Base-by-base conservation (phyloP, 2,888 invertebrate species). In the Chorisops tibialis region DNA sequence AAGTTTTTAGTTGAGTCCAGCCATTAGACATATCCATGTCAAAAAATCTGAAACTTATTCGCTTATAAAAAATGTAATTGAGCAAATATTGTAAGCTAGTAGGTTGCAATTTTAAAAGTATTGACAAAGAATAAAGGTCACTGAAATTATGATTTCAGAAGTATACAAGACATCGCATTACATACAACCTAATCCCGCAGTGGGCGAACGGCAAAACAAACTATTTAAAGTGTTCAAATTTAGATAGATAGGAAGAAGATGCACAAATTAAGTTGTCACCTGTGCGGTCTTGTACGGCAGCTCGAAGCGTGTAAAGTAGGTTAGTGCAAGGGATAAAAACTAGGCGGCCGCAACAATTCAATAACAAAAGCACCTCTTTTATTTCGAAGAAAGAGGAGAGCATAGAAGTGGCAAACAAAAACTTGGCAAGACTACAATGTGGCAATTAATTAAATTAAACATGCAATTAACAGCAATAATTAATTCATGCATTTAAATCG, bases 401-500 rank as follows among this genome's bases (percentile, higher is more conserved):
- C 2, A 2, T n/a, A 18, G 16, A 35, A 52, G 52, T 35, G 6
- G 22, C 39, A 18, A 18, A 11, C 30, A 43, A 56, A 41, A 56
- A 45, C 18, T 16, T 45, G 7, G 12, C 54, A 43, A 12, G 24
- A 56, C 30, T 45, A 56, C 56, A 56, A 56, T 56, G 56, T 56
- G 56, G 43, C 56, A 56, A 56, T 56, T 56, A 56, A 56, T 56
- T 56, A 56, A 56, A 56, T 56, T 56, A 56, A 56, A 56, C 56
- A 56, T 45, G 45, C 56, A 56, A 56, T 56, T 56, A 56, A 43
- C 56, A 43, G 7, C 56, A 56, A 56, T 56, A 56, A 56, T 56
- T 56, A 56, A 56, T 56, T 56, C 56, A 56, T 56, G 56, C 30
- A 56, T 56, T 56, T 56, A 45, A 30, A 56, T 56, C 30, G 56